Evolutionary conservation across 2,797 vertebrate genomes (phyloP), one percentile per base, ranked within the genome.

Genomic region (Acrossocheilus wenchowensis): DNA sequence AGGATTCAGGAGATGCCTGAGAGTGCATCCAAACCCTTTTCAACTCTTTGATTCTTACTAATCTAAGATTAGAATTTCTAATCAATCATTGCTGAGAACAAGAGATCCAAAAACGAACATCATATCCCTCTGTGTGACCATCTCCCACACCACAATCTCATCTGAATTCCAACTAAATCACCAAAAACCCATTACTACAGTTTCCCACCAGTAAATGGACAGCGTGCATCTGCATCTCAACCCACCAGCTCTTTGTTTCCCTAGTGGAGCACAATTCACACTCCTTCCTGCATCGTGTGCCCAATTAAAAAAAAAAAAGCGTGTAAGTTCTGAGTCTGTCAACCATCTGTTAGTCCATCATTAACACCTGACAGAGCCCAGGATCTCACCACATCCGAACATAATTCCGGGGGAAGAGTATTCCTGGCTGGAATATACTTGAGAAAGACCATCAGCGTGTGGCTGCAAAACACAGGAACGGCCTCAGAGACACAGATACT

Each of bases 341-440:
- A 73, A 75, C 85, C 85, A 87, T 90, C 80, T 87, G 86, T 72
- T 87, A 88, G 86, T 78, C 84, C 75, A 83, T 87, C 85, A 87
- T 85, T 88, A 86, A 88, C 89, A 90, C 83, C 64, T 80, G 87
- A 88, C 83, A 75, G 82, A 84, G 80, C 45, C 74, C 77, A 34
- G 79, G 66, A 82, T 50, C 48, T 62, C 81, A 84, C 85, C 75
- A 86, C 72, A 81, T 75, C 78, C 9, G 69, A 68, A 84, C 68
- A 84, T 50, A 72, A 43, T 50, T 39, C 69, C 48, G 3, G 74
- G 78, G 41, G 80, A 88, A 86, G 73, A 71, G 66, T 77, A 84
- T 78, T 77, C 74, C 78, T 73, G 66, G 45, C 62, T 57, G 75
- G 30, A 83, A 89, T 85, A 87, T 74, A 85, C 75, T 86, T 48